Evolutionary conservation across 2,797 vertebrate species (phyloP).

Genomic region (Sardinella longiceps): DNA sequence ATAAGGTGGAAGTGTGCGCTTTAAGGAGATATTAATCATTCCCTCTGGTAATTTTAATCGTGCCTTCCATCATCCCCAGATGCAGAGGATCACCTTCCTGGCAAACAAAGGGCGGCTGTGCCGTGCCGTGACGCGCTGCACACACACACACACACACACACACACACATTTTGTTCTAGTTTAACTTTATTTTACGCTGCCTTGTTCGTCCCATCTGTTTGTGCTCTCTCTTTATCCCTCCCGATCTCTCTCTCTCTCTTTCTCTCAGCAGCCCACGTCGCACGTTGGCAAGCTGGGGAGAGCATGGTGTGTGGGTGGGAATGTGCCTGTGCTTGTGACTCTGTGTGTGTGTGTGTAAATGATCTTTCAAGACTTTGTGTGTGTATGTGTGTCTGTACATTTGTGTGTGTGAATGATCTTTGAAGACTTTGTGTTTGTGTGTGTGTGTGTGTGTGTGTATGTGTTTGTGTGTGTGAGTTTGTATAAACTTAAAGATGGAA

Average conservation of each 20-base stretch:
- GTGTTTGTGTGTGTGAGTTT: constrained; percentile 64
- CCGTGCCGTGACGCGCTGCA: constrained; percentile 64
- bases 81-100: constrained; percentile 98
- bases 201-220: constrained; percentile 84
- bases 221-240: constrained; percentile 57
- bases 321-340: constrained; percentile 63
- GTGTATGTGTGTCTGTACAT: constrained; percentile 42
- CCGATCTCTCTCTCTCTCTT: neutral
- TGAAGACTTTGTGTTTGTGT: too few species aligned
- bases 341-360: constrained; percentile 48
- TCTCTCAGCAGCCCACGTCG: constrained; percentile 77
- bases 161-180: constrained; percentile 84
- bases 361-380: constrained; percentile 55
- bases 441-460: constrained; percentile 62
- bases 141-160: constrained; percentile 68
- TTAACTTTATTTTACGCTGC: constrained; percentile 85
- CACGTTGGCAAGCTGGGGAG: constrained; percentile 79
- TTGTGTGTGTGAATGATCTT: constrained; percentile 42
- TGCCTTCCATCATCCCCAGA: constrained; percentile 98
- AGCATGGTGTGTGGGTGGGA: constrained; percentile 68
- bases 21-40: constrained; percentile 99
- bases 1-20: constrained; percentile 99
- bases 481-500: constrained; percentile 75
- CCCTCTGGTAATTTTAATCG: constrained; percentile 99
- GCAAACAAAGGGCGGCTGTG: constrained; percentile 92